Conservation (phyloP, 2,113 vertebrate species). For the Anarhynchus alexandrinus region DNA sequence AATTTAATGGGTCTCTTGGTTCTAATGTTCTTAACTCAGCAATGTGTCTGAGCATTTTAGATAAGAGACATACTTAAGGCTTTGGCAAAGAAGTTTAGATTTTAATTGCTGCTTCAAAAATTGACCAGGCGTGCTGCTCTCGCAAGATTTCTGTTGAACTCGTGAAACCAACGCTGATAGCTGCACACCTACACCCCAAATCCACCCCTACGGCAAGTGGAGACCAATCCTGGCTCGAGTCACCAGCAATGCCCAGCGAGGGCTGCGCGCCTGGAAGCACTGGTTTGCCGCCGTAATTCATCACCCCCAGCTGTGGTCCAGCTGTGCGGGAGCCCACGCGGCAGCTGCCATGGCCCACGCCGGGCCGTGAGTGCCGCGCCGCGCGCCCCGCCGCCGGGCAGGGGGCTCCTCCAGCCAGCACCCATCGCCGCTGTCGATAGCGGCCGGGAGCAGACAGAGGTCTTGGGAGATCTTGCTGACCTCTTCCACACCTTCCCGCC, state of each 20-base stretch:
- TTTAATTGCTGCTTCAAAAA: slow-evolving; percentile 41
- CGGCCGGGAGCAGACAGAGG: neutral
- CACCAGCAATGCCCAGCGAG: rapidly evolving
- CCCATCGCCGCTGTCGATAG: rapidly evolving
- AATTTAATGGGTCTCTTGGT: slow-evolving; percentile 47
- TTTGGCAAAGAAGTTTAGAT: slow-evolving; percentile 32
- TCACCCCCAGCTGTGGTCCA: neutral
- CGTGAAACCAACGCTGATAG: rapidly evolving
- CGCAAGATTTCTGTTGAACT: neutral
- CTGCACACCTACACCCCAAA: neutral
- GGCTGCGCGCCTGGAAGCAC: neutral
- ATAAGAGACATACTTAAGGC: slow-evolving; percentile 28
- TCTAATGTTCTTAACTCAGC: slow-evolving; percentile 54
- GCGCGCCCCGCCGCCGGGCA: rapidly evolving
- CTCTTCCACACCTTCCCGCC: neutral
- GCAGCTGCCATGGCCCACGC: rapidly evolving
- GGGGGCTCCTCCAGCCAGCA: rapidly evolving
- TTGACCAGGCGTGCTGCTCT: neutral
- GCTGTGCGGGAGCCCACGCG: neutral
- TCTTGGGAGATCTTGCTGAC: rapidly evolving
- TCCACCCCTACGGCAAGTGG: rapidly evolving
- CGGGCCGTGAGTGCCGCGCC: rapidly evolving
- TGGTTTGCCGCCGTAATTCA: rapidly evolving
- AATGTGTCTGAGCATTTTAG: slow-evolving; percentile 11
- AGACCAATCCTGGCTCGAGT: neutral